phyloP scores from a whole-genome alignment of 2,888 invertebrate genomes.

The Cecidostiba fungosa region DNA sequence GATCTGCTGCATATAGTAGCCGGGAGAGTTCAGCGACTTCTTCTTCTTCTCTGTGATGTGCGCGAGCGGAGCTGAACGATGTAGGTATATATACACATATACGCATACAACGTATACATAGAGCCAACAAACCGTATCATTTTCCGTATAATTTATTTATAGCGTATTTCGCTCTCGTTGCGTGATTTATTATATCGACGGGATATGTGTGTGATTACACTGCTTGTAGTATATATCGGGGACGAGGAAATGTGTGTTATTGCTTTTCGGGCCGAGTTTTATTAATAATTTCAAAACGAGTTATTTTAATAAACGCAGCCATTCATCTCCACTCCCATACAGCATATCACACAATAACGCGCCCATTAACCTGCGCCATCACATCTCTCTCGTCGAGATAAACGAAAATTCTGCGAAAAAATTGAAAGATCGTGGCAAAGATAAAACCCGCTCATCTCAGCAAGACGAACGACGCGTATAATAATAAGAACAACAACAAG shows the following conservation, averaged over 20 bases:
- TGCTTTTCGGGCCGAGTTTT: neutral
- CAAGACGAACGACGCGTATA: neutral
- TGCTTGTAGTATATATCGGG: neutral
- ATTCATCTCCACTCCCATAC: too few relatives aligned
- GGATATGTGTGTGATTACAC: neutral
- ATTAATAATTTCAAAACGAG: too few relatives aligned
- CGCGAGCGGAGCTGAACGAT: constrained; percentile 30
- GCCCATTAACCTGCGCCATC: too few relatives aligned
- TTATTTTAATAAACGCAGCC: too few relatives aligned
- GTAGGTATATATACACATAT: neutral
- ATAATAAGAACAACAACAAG: too few relatives aligned
- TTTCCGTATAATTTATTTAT: constrained; percentile 44
- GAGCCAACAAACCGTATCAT: constrained; percentile 47
- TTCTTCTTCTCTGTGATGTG: constrained; percentile 16
- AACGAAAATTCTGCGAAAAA: neutral
- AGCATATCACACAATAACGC: too few relatives aligned
- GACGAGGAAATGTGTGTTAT: neutral
- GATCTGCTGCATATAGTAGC: neutral
- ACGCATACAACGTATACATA: neutral
- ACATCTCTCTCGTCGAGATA: neutral
- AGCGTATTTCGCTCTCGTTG: neutral
- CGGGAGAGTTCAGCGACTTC: constrained; percentile 66
- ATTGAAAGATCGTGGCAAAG: neutral
- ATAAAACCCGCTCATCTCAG: neutral
- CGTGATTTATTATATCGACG: neutral